Conservation (phyloP, 2,888 invertebrate species). For the Ichneumon xanthorius region DNA sequence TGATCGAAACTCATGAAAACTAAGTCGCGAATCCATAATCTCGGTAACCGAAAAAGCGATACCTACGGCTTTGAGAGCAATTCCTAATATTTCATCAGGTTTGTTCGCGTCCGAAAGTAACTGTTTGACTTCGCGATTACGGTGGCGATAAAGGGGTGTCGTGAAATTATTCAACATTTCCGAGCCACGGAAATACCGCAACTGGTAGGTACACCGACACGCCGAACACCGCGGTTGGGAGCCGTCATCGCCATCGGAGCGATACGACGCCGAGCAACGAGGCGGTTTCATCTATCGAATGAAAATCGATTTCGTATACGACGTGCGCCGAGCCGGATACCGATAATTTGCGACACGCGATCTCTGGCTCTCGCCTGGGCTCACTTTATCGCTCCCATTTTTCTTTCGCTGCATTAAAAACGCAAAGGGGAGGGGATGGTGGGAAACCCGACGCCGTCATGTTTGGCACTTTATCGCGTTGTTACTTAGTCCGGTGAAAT, state of each 20-base stretch:
- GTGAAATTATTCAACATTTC: constrained; percentile 42
- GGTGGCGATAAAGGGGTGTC: constrained; percentile 44
- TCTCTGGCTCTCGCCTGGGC: constrained; percentile 76
- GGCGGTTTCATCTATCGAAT: constrained; percentile 72
- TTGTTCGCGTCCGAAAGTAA: constrained; percentile 1
- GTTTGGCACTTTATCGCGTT: background rate
- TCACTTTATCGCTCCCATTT: constrained; percentile 44
- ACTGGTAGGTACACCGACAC: constrained; percentile 67
- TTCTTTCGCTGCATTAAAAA: constrained; percentile 3
- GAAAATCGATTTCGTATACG: constrained; percentile 80
- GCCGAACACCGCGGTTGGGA: constrained; percentile 37
- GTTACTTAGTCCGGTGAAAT: background rate
- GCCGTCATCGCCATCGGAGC: constrained; percentile 48
- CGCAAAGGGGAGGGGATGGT: background rate
- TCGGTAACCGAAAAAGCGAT: background rate
- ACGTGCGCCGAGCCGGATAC: constrained; percentile 73
- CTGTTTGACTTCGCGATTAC: constrained; percentile 64
- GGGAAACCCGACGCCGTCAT: background rate
- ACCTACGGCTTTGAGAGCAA: background rate
- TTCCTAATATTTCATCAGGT: background rate
- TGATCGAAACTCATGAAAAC: background rate
- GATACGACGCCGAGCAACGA: constrained; percentile 68
- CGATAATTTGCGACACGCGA: constrained; percentile 83
- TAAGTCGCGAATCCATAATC: background rate
- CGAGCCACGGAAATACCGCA: constrained; percentile 67